Conservation (phyloP, 2,797 vertebrate genomes). For the Rhinatrema bivittatum region DNA sequence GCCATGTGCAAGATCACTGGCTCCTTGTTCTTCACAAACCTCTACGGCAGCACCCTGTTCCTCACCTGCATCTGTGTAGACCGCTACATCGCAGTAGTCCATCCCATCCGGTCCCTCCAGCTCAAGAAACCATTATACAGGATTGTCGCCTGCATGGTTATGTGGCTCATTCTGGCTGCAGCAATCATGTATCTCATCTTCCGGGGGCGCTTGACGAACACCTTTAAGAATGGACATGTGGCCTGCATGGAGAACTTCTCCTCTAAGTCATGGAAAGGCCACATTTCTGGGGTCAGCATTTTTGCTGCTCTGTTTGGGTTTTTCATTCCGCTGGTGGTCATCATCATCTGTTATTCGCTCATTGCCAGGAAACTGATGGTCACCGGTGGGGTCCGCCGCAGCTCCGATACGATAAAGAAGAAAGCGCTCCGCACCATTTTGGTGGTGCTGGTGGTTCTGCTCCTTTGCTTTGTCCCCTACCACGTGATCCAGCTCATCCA, state of each 20-base stretch:
- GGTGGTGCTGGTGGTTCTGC: constrained; percentile 19
- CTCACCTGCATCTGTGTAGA: constrained; percentile 26
- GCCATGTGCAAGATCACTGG: constrained; percentile 17
- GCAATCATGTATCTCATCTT: constrained; percentile 10
- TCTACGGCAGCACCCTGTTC: constrained; percentile 29
- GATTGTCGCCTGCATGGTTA: background rate
- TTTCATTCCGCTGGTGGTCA: constrained; percentile 14
- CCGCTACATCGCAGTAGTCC: constrained; percentile 20
- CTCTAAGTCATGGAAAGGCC: constrained; percentile 11
- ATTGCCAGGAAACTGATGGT: constrained; percentile 15
- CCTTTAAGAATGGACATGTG: constrained; percentile 7
- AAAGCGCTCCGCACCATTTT: constrained; percentile 22
- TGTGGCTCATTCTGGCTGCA: constrained; percentile 8
- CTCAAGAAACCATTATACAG: constrained; percentile 14
- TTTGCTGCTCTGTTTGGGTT: constrained; percentile 9
- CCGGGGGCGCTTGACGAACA: constrained; percentile 12
- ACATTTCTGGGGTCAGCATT: constrained; percentile 17
- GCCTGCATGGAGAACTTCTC: constrained; percentile 31
- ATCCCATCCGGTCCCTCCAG: constrained; percentile 5
- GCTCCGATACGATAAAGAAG: background rate
- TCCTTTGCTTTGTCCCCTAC: constrained; percentile 23
- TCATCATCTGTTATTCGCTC: constrained; percentile 14
- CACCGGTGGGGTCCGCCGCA: background rate
- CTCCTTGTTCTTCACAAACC: constrained; percentile 23
- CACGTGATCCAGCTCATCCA: constrained; percentile 26